Percentiles rank a stretch among this genome's conserved stretches.
Evolutionary conservation across 2,113 vertebrate genomes (phyloP).

Genomic region (Leucopsar rothschildi): DNA sequence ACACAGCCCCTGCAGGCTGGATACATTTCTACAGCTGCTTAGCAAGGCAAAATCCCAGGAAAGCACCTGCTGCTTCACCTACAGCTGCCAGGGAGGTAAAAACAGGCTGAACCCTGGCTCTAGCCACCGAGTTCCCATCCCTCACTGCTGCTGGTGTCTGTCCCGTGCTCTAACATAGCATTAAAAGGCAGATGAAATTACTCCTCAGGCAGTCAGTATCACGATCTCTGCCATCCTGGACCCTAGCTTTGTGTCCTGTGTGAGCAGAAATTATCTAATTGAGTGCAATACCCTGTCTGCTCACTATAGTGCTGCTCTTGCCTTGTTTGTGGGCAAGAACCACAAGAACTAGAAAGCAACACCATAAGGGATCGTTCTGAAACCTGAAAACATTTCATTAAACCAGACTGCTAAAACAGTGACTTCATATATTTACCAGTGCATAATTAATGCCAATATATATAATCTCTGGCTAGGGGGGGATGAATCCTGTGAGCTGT

Average conservation of each 20-base stretch:
- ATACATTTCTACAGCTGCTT: constrained; percentile 3
- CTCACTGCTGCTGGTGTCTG: accelerated
- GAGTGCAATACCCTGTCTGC: neutral
- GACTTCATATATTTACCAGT: neutral
- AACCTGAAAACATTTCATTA: neutral
- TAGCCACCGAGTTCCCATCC: neutral
- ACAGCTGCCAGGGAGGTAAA: constrained; percentile 2
- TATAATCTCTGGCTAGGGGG: neutral
- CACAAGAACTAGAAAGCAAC: neutral
- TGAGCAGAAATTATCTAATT: neutral
- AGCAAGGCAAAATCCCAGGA: neutral
- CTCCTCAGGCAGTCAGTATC: neutral
- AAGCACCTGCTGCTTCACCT: constrained; percentile 44
- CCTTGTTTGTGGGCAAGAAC: neutral
- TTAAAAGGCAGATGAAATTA: neutral
- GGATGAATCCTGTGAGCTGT: neutral
- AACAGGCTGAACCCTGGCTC: neutral
- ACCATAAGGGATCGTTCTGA: neutral
- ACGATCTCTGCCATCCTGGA: accelerated
- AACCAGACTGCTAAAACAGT: neutral
- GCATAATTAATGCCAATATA: neutral
- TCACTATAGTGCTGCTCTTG: accelerated
- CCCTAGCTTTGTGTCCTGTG: neutral
- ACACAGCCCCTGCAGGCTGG: neutral
- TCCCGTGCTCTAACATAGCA: neutral